Evolutionary conservation across 1,140 invertebrate genomes (phyloP), one percentile per base, ranked within the genome.

Genomic region (Zaprionus nigranus): DNA sequence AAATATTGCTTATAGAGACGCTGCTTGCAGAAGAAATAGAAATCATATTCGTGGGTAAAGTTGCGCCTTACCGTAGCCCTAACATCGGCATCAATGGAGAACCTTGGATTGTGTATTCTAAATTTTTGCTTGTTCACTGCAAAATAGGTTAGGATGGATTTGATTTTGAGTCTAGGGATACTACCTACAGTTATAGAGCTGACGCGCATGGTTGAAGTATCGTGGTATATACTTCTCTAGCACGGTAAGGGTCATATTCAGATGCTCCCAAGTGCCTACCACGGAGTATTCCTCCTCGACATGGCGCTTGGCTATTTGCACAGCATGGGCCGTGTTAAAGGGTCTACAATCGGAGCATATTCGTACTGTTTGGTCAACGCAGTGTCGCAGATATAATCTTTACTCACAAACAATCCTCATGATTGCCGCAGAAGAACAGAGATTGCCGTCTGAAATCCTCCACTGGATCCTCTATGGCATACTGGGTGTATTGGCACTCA

Each of bases 1-100:
- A 96, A 93, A 68, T 96, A 94, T 92, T 98, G 97, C 83, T 95
- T 94, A 79, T 97, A 95, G 1, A 98, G 93, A 79, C 97, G 94
- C 92, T 98, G 97, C 79, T 95, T 95, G 88, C 97, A 98, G 90
- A 98, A 98, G 81, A 98, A 95, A 91, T 98, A 98, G 91, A 98
- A 98, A 91, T 98, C 97, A 17, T 98, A 97, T 93, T 98, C 97
- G 61, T 96, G 94, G 0, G 97, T 98, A 92, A 98, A 97, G 90
- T 98, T 98, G 53, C 94, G 94, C 63, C 96, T 94, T 1, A 98
- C 96, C 20, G 97, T 95, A 12, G 97, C 95, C 92, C 97, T 97
- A 6, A 98, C 95, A 86, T 96, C 95, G 75, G 97, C 95, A 53
- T 96, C 96, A 0, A 98, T 88, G 13, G 85, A 75, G 30, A 90